These are phyloP conservation scores for Halcyon senegalensis DNA, from an alignment of 2,113 vertebrate species.

Conservation along the genomic window DNA sequence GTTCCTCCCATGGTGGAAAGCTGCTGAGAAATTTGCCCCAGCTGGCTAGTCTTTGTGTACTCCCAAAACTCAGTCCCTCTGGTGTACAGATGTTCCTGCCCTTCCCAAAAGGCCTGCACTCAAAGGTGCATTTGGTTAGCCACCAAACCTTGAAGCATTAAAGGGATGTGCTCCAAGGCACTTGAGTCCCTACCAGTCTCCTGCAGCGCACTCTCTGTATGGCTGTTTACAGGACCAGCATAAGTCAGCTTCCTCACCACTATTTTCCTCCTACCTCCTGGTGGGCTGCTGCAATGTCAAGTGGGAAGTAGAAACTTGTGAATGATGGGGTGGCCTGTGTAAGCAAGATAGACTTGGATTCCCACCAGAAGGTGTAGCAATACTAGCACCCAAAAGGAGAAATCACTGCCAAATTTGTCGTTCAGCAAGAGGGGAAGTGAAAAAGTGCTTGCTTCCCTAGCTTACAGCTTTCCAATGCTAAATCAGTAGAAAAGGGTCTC, in stretches of 20 bases:
- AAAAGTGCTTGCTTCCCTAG: background rate
- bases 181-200: background rate
- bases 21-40: background rate
- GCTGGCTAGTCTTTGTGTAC: background rate
- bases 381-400: background rate
- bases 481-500: background rate
- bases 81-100: background rate
- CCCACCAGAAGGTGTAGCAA: background rate
- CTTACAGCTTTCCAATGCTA: background rate
- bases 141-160: background rate
- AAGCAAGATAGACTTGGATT: background rate
- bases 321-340: too few species aligned
- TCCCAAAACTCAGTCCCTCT: background rate
- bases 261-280: background rate
- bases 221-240: background rate
- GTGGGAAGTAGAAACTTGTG: background rate
- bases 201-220: background rate
- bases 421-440: background rate
- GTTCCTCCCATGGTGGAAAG: rapidly evolving
- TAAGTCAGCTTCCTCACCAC: background rate
- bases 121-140: background rate
- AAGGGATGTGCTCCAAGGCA: too few species aligned
- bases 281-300: background rate
- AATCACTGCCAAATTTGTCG: background rate
- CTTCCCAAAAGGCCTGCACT: background rate